Evolutionary conservation across 2,888 invertebrate species (phyloP), one percentile per base, ranked within the genome.

Genomic region (Cylindroiulus punctatus): DNA sequence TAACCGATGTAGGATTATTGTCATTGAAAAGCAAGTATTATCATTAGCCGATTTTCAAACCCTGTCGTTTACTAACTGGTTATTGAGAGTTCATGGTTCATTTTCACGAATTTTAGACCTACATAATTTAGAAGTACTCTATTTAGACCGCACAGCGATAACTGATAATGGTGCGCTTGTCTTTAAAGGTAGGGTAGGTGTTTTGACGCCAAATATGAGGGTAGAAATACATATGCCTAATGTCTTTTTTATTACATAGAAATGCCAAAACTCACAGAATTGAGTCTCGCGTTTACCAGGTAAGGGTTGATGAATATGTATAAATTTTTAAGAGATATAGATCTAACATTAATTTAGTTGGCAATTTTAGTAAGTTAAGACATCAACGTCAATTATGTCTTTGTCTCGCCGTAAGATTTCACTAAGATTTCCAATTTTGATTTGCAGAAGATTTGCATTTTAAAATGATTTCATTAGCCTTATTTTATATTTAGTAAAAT

Each of bases 241-340:
- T 17, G 81, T 22, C 17, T 14, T 81, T n/a, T 32, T 81, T 22
- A 12, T 81, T 82, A 8, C 19, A 19, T 26, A 84, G 84, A 47
- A 84, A 42, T 84, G 40, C 30, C 44, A 30, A 44, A 22, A 47
- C 84, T 84, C 8, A 44, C 84, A 0, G 84, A 84, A 84, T 47
- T 84, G 17, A 84, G 84, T 22, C 84, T 84, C 42, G 40, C 84
- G 3, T 84, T 17, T 47, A 84, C 84, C 10, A 84, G 47, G 84
- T 84, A 84, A 42, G 44, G 7, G 22, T 3, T 1, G 32, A 12
- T 81, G 32, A 82, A 17, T 82, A n/a, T 32, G 12, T 12, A 32
- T 82, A n/a, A 40, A 40, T 7, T 4, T 40, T 7, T 40, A 7
- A 7, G 40, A 8, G 4, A 40, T 7, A 40, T 8, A 40, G 40